phyloP scores from a whole-genome alignment of 2,113 vertebrate species.

The Chlamydotis undulata region DNA sequence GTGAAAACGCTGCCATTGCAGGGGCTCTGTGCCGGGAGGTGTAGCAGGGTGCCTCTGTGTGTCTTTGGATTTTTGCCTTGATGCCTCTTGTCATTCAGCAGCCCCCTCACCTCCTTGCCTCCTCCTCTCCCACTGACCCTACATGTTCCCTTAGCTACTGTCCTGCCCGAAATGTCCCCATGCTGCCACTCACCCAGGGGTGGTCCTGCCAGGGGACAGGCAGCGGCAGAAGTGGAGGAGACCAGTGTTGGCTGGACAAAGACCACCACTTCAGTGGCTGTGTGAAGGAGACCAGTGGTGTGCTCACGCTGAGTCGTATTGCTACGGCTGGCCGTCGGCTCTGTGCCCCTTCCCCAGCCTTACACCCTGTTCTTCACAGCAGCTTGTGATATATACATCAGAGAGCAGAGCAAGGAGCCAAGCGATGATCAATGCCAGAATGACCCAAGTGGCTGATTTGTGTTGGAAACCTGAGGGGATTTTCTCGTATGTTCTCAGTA shows the following conservation, averaged over 20 bases:
- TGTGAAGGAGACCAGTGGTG: neutral
- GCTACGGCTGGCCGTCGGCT: neutral
- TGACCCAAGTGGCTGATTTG: neutral
- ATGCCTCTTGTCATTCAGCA: neutral
- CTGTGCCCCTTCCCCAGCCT: neutral
- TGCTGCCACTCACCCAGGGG: rapidly evolving
- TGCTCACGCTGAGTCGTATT: neutral
- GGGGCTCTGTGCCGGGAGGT: neutral
- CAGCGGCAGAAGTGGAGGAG: neutral
- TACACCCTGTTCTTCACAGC: neutral
- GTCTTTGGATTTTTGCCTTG: neutral
- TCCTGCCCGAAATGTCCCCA: rapidly evolving
- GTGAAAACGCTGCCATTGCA: neutral
- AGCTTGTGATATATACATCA: rapidly evolving
- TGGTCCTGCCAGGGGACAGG: rapidly evolving
- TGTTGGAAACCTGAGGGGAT: neutral
- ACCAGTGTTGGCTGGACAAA: neutral
- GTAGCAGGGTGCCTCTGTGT: neutral
- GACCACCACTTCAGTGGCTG: neutral
- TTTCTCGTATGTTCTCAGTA: neutral
- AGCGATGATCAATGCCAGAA: neutral
- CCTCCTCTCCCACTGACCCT: neutral
- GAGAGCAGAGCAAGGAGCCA: neutral
- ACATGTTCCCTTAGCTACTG: neutral
- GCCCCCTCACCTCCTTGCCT: neutral